Evolutionary conservation across 2,113 vertebrate species (phyloP).

Genomic region (Cynopterus brachyotis): DNA sequence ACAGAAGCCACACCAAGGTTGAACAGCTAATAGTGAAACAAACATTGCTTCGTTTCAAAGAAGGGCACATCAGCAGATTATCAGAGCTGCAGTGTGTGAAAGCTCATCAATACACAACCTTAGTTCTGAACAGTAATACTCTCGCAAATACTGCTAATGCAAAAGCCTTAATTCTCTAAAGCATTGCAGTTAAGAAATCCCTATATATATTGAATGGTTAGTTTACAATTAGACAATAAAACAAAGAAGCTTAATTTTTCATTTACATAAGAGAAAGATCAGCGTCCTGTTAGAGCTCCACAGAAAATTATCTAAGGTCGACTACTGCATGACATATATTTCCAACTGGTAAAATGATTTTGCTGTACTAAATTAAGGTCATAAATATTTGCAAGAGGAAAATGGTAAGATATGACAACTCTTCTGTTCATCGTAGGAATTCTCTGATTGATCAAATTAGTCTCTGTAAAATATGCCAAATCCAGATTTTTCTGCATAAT

Average conservation of each 20-base stretch:
- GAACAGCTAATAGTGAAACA: not conserved
- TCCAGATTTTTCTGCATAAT: not conserved
- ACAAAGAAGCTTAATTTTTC: constrained; percentile 44
- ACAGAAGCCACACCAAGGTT: not conserved
- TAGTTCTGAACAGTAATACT: not conserved
- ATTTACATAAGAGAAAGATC: constrained; percentile 27
- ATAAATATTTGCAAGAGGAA: constrained; percentile 39
- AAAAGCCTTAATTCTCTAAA: constrained; percentile 11
- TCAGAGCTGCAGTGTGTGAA: not conserved
- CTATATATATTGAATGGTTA: constrained; percentile 47
- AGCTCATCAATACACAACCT: not conserved
- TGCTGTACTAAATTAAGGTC: constrained; percentile 5
- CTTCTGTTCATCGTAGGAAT: not conserved
- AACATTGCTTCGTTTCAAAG: not conserved
- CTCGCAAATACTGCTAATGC: not conserved
- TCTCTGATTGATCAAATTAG: not conserved
- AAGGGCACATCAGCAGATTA: not conserved
- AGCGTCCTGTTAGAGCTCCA: not conserved
- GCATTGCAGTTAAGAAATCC: constrained; percentile 33
- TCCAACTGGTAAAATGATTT: constrained; percentile 32
- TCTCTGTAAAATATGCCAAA: not conserved
- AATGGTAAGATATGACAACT: not conserved
- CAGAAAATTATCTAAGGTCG: constrained; percentile 17
- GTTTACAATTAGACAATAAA: constrained; percentile 38
- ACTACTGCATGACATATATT: not conserved